Evolutionary conservation across 2,797 vertebrate species (phyloP), one percentile per base, ranked within the genome.

Genomic region (Pseudochromis fuscus): DNA sequence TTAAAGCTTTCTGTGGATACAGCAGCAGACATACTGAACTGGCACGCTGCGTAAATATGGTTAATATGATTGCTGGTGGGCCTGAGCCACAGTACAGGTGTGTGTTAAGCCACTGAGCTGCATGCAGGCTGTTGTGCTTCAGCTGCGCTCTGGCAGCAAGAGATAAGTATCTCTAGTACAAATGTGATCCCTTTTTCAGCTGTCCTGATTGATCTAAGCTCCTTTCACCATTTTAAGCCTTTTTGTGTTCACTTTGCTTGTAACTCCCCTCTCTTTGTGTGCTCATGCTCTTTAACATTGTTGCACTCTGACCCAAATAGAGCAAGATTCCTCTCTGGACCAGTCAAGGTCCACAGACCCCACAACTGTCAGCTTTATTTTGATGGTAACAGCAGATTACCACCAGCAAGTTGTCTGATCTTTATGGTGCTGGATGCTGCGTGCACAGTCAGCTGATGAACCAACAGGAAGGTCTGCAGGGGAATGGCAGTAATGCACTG

Each of bases 201-300:
- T 89, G 88, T 91, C 86, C 91, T 91, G 88, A 91, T 92, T 93
- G 91, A 90, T 92, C 92, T 93, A 93, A 93, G 91, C 90, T 92
- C 82, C 89, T 91, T 92, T 92, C 84, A 81, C 85, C 68, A 88
- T 89, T 93, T 93, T 92, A 88, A 90, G 90, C 92, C 89, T 90
- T 90, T 91, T 91, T 89, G 84, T 90, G 80, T 92, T 92, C 88
- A 86, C 92, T 92, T 93, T 89, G 79, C 87, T 85, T 75, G 83
- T 85, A 87, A 86, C 84, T 87, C 84, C 69, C 31, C 57, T 87
- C 86, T 85, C 82, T 88, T 84, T 89, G 72, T 81, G 72, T 70
- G 77, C 63, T 73, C 63, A 45, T 82, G 77, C 78, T 89, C 79
- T 88, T 87, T 90, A 82, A 85, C 73, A n/a, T 58, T 60, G 85